phyloP scores from a whole-genome alignment of 1,140 invertebrate genomes.

The Eriocheir sinensis region DNA sequence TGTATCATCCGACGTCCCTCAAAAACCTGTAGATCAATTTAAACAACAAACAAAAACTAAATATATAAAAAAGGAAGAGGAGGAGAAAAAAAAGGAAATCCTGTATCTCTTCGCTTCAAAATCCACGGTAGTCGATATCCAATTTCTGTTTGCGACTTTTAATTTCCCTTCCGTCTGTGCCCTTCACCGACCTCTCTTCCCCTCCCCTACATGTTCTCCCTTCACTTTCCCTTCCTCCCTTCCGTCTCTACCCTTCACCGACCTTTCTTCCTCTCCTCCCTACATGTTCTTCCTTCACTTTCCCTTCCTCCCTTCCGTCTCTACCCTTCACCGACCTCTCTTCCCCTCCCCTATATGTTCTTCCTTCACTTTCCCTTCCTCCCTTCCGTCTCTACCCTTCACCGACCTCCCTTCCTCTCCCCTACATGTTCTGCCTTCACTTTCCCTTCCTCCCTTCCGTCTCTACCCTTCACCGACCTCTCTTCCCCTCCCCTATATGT shows the following conservation, averaged over 20 bases:
- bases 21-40: too few relatives aligned
- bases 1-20: too few relatives aligned
- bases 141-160: neutral
- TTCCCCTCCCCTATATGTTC: neutral
- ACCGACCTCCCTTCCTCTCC: too few relatives aligned
- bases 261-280: neutral
- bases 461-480: neutral
- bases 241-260: neutral
- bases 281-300: neutral
- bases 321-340: neutral
- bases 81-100: too few relatives aligned
- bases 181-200: neutral
- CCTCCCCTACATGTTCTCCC: conserved; percentile 1
- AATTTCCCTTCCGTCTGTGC: neutral
- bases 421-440: neutral
- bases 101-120: too few relatives aligned
- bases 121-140: too few relatives aligned
- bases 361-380: neutral
- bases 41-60: too few relatives aligned
- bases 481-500: neutral
- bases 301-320: neutral
- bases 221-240: neutral
- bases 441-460: neutral
- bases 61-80: too few relatives aligned
- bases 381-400: neutral